Base-by-base conservation (phyloP, 2,113 vertebrate genomes). In the Cygnus buccinator region DNA sequence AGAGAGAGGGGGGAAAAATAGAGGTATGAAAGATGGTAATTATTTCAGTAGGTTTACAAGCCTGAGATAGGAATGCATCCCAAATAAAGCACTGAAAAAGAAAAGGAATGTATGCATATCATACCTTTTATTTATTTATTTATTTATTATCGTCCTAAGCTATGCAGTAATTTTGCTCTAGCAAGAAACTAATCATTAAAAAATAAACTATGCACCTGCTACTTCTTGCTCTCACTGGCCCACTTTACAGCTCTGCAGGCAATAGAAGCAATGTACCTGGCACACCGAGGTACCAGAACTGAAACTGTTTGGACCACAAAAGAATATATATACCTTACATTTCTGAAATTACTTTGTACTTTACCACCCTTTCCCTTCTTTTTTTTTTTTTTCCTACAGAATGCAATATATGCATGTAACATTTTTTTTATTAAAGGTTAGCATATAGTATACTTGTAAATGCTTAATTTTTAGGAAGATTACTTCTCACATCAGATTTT, bases 241-340 rank as follows among this genome's bases (percentile, higher is more conserved):
- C 13, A 35, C 28, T 37, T 87, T 84, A 63, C 20, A 68, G 21
- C 7, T 55, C 50, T 81, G 28, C 28, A 55, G 29, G 3, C 16
- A 29, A 6, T 10, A 61, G 35, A 61, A 78, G 13, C 41, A 66
- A 41, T 1, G 2, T 52, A 46, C 4, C 39, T 74, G 22, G 4
- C 31, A 80, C 44, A 31, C 8, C 15, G 35, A 81, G 22, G 18
- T 28, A 10, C 11, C 11, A 58, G 25, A 88, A 74, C 3, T 46
- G 28, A 74, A 85, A 88, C 15, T 52, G 1, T 26, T 31, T 26
- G 17, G 25, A 44, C 20, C 39, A n/a, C 5, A 68, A 72, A 62
- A 6, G 11, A 9, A 11, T 33, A 19, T 4, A 19, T 4, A 35
- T 3, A 28, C 7, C 4, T 18, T 13, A 25, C 5, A 5, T 43